Base-by-base conservation (phyloP, 2,797 vertebrate species). In the Streptopelia turtur region DNA sequence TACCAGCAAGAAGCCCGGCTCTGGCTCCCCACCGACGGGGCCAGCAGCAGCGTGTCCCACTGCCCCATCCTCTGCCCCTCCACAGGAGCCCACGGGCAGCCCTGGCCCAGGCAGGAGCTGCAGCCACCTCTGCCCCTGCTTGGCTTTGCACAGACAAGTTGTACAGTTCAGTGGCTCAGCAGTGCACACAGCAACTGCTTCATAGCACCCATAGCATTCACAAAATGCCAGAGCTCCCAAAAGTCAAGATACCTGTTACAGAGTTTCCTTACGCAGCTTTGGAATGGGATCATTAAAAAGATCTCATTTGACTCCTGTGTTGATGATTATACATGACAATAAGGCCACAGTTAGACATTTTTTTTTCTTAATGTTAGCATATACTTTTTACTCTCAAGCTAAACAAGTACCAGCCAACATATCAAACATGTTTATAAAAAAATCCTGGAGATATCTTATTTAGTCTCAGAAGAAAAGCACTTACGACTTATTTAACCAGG, bases 151-250 rank as follows among this genome's bases (percentile, higher is more conserved):
- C 1, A 0, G 33, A 24, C 30, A 39, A 11, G 31, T 31, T 3
- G 0, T 4, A 7, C 7, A 4, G 2, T 3, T 43, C 88, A 6
- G 11, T 0, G 3, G 3, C 52, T 30, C 47, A 13, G 35, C 0
- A 41, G 10, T 50, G 52, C 27, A 27, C 16, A 33, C n/a, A 39
- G 30, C 3, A 4, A 49, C 50, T 33, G 6, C 69, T 55, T 86
- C 37, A 35, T 5, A 47, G 27, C 17, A 5, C 43, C 79, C 86
- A 71, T 53, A 71, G n/a, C 41, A 61, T 3, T 57, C 45, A 45
- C 13, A 23, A 37, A 33, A 7, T 14, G 8, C 21, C n/a, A n/a
- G 41, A n/a, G 30, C 2, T 53, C 64, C 53, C 70, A 11, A 2
- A 78, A 27, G 11, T 9, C 21, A 12, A 12, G 13, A 49, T 55